Conservation (phyloP, 2,797 vertebrate species). For the Pitangus sulphuratus region DNA sequence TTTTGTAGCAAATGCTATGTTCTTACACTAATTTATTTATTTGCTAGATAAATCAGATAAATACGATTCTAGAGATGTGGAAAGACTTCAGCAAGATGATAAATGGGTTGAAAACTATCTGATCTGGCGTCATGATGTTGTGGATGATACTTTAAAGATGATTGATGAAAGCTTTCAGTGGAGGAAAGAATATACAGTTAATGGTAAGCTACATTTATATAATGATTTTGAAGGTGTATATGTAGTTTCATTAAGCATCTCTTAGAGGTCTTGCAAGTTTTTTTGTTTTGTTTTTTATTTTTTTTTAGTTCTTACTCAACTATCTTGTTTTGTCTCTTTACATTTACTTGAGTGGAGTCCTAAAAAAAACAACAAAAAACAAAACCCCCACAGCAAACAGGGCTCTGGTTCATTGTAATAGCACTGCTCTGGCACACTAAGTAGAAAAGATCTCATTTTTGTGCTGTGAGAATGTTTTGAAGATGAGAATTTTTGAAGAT, state of each 20-base stretch:
- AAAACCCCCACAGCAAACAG: accelerated
- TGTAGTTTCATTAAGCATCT: not conserved
- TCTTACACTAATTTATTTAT: slow-evolving; percentile 21
- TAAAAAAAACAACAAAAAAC: not conserved
- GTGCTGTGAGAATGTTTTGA: not conserved
- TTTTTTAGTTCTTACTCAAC: not conserved
- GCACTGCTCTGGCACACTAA: not conserved
- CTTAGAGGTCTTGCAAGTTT: not conserved
- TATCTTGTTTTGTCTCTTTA: not conserved
- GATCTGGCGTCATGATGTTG: slow-evolving; percentile 83
- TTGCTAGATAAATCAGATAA: slow-evolving; percentile 85
- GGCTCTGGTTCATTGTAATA: not conserved
- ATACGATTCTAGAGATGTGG: slow-evolving; percentile 93
- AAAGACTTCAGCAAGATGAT: slow-evolving; percentile 88
- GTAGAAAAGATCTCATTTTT: not conserved
- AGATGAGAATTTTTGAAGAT: not conserved
- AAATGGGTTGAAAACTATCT: slow-evolving; percentile 87
- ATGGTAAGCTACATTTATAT: slow-evolving; percentile 81
- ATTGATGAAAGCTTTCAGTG: slow-evolving; percentile 95
- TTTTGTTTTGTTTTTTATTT: not conserved
- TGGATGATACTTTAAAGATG: slow-evolving; percentile 95
- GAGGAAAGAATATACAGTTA: slow-evolving; percentile 90
- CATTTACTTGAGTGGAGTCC: not conserved
- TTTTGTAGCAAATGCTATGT: not conserved
- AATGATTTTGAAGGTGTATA: not conserved